Conservation (phyloP, 2,797 vertebrate species). For the Myotis myotis region DNA sequence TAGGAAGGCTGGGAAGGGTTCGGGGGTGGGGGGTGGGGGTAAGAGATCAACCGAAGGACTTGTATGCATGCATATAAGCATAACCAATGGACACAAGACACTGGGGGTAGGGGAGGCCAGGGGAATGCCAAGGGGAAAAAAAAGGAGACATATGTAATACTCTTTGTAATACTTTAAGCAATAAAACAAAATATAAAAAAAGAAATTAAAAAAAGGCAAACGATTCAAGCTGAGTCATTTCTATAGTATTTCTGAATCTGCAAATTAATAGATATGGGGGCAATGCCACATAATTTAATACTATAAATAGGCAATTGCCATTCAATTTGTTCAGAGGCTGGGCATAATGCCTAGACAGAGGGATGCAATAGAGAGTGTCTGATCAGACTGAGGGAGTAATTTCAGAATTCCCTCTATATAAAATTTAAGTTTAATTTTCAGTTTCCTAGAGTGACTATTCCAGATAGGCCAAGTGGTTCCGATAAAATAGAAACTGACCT, state of each 20-base stretch:
- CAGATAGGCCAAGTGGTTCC: constrained; percentile 39
- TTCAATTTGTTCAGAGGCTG: not conserved
- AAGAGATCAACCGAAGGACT: too few species aligned
- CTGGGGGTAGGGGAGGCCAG: too few species aligned
- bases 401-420: constrained; percentile 49
- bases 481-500: constrained; percentile 55
- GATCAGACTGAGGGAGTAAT: constrained; percentile 6
- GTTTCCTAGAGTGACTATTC: constrained; percentile 52
- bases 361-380: not conserved
- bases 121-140: too few species aligned
- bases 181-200: too few species aligned
- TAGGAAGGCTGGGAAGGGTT: too few species aligned
- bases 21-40: too few species aligned
- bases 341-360: not conserved
- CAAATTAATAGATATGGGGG: not conserved
- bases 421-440: constrained; percentile 65
- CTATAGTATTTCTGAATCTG: not conserved
- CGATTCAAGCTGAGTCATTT: constrained; percentile 30
- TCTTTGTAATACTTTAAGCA: too few species aligned
- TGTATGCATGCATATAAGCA: too few species aligned
- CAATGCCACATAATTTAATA: constrained; percentile 14
- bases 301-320: not conserved
- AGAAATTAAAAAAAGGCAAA: not conserved
- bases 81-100: too few species aligned
- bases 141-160: too few species aligned